Base-by-base conservation (phyloP, 2,888 invertebrate genomes). In the Electrophaes corylata region DNA sequence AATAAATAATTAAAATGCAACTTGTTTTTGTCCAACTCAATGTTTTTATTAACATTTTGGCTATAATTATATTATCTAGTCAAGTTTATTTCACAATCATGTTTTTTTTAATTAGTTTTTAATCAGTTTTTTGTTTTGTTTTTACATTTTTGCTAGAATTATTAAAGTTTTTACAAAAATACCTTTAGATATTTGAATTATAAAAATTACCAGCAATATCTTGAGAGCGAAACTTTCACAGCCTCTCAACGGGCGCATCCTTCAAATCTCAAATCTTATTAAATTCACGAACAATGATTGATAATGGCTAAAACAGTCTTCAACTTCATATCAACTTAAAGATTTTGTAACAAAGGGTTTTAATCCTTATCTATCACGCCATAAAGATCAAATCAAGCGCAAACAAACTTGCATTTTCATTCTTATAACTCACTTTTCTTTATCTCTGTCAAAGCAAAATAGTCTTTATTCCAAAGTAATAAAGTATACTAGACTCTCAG, bases 211-310 rank as follows among this genome's bases (percentile, higher is more conserved):
- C 12, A 52, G 37, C 55, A 70, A 76, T 75, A 72, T 69, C 61
- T 72, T 65, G 70, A 64, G 56, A 66, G 58, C 26, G 48, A 66
- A 77, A 60, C 60, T 69, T 70, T 75, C 80, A 12, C 58, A 68
- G 64, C 64, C 75, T 73, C 71, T 81, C 71, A 68, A 47, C 67
- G 64, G 62, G 57, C 62, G 64, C 80, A 84, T 86, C 77, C 69
- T 72, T 84, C 86, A 83, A 76, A 70, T 66, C 71, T 60, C 67
- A 72, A 77, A 69, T 79, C 76, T 84, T 84, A 86, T 86, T 88
- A 86, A 79, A 87, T 78, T 77, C 75, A 68, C 65, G 73, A 82
- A 80, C 79, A 75, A 84, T 84, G 84, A 88, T 86, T 81, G 80
- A 86, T 85, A 74, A 79, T 72, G 61, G 69, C 68, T 57, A 69